Base-by-base conservation (phyloP, 2,797 vertebrate species). In the Megalops cyprinoides region DNA sequence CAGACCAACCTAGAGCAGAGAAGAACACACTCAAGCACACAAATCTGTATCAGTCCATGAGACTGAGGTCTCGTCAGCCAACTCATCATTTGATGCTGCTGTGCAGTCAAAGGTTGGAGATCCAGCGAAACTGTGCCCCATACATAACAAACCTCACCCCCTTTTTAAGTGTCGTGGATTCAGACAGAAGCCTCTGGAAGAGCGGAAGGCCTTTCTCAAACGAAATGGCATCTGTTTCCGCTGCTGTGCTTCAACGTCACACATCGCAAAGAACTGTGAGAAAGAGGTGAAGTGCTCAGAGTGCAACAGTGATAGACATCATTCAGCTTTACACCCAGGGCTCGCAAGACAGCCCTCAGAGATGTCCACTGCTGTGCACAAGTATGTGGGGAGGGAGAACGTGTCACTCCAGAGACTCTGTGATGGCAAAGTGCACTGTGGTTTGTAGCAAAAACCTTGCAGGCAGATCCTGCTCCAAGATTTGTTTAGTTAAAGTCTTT, bases 351-450 rank as follows among this genome's bases (percentile, higher is more conserved):
- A 67, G 62, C 3, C n/a, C n/a, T 20, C 31, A 14, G 18, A 5
- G 51, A 23, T 42, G 48, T n/a, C n/a, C n/a, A n/a, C n/a, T n/a
- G n/a, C n/a, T n/a, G n/a, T n/a, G n/a, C n/a, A n/a, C n/a, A 15
- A 79, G 23, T 39, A 58, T 23, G 62, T 28, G 65, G 58, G 62
- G 67, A 73, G 6, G 56, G 49, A 0, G 6, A 67, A 7, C 44
- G 0, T 37, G 79, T 65, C 74, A 56, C 23, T n/a, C n/a, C n/a
- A n/a, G n/a, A n/a, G n/a, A n/a, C 60, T 0, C 76, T 65, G 7
- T 82, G 1, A 82, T 28, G 15, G 55, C 81, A 15, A 74, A 79
- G 15, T 79, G 81, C 10, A 82, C 81, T 0, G 77, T 79, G 20
- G 25, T 79, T 4, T 82, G 75, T 69, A 80, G 75, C 28, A 60